Base-by-base conservation (phyloP, 2,797 vertebrate species). In the Chiroxiphia lanceolata region DNA sequence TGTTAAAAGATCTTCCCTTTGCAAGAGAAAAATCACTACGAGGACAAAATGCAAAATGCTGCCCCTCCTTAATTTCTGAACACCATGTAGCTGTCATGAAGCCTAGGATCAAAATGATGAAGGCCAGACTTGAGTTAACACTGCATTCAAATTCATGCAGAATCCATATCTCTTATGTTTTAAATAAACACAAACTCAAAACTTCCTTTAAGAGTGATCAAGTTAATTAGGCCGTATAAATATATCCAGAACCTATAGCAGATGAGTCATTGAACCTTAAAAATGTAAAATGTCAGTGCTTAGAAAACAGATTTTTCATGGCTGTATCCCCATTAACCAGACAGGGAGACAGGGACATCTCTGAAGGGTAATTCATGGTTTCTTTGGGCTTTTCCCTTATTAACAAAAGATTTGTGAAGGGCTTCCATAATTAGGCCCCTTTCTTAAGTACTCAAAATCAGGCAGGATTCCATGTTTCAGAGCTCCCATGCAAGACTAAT, bases 401-500 rank as follows among this genome's bases (percentile, higher is more conserved):
- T 57, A 61, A 76, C 48, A 75, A 31, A 89, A 74, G 17, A 48
- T 72, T 31, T 72, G 21, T 87, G 51, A 90, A 56, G 29, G 31
- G 47, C 44, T 82, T 61, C 36, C 22, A 4, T 83, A 87, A 94
- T 59, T 82, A 90, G 74, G 36, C 31, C 76, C 86, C 51, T 89
- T 84, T 83, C 50, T 69, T 76, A 95, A 84, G n/a, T 44, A 59
- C n/a, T 87, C n/a, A 81, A 79, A 90, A 95, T 75, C 13, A 6
- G n/a, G 44, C 65, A 91, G 40, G 88, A 86, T 75, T 83, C 57
- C 71, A 27, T 36, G 61, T 68, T 91, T 83, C 72, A 45, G 67
- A 88, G 80, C 51, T 51, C 82, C 54, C 61, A 82, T 63, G 83
- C 22, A 42, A 78, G 74, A 84, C 85, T 94, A 95, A 93, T 51